Conservation (phyloP, 2,113 vertebrate species). For the Porphyrio hochstetteri region DNA sequence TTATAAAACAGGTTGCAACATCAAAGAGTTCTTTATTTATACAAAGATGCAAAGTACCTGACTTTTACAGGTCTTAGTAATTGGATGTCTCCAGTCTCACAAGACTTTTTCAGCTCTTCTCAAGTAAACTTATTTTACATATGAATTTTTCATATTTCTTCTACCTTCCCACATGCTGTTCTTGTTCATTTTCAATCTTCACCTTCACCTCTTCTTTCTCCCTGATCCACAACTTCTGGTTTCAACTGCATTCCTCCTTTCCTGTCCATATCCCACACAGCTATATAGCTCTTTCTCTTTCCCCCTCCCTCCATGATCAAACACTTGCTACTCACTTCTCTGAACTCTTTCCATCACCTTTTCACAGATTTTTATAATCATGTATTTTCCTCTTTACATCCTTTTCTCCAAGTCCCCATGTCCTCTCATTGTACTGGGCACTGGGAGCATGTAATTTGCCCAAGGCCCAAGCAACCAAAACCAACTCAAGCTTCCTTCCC, state of each 20-base stretch:
- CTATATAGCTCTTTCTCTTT: neutral
- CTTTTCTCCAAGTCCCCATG: neutral
- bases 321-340: neutral
- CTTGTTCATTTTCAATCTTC: neutral
- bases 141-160: neutral
- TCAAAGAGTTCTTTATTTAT: neutral
- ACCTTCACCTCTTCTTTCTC: neutral
- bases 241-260: neutral
- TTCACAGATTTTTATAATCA: neutral
- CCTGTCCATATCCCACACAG: neutral
- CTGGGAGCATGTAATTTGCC: neutral
- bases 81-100: neutral
- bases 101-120: neutral
- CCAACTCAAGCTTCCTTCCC: neutral
- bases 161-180: neutral
- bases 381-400: neutral
- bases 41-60: neutral
- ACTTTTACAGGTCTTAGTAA: neutral
- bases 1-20: neutral
- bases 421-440: neutral
- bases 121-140: neutral
- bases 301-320: neutral
- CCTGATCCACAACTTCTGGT: neutral
- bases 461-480: neutral
- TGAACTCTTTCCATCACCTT: neutral